These are phyloP conservation scores for Ormyrus rosae DNA, from an alignment of 2,888 invertebrate species.

Conservation along the genomic window DNA sequence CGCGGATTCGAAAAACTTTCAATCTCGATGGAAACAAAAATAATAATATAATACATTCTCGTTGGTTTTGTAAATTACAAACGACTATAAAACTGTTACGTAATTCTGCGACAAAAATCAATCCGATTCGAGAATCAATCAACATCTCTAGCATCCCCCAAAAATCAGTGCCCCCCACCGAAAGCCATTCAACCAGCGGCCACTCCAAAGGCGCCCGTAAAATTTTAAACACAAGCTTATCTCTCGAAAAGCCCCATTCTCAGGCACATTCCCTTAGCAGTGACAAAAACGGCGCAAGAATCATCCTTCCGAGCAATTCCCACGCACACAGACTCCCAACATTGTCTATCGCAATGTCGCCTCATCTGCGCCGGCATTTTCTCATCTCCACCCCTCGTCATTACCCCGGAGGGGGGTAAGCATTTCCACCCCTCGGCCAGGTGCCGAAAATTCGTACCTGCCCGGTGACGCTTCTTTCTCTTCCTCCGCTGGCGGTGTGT, in stretches of 20 bases:
- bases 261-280: neutral
- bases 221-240: neutral
- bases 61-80: too few relatives aligned
- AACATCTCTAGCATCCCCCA: too few relatives aligned
- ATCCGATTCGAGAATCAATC: too few relatives aligned
- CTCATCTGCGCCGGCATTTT: slow-evolving; percentile 39
- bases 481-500: neutral
- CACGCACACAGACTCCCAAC: slow-evolving; percentile 28
- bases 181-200: neutral
- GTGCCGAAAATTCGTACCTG: slow-evolving; percentile 57
- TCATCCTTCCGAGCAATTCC: slow-evolving; percentile 51
- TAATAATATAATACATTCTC: too few relatives aligned
- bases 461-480: too few relatives aligned
- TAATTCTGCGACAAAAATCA: too few relatives aligned
- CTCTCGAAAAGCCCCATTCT: neutral
- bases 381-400: slow-evolving; percentile 50
- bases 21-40: too few relatives aligned
- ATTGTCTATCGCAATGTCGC: slow-evolving; percentile 38
- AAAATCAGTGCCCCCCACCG: too few relatives aligned
- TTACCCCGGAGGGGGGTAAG: neutral
- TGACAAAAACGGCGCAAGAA: slow-evolving; percentile 39
- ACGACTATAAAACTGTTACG: too few relatives aligned
- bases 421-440: slow-evolving; percentile 53
- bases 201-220: slow-evolving; percentile 4
- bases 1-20: too few relatives aligned